Percentiles rank a stretch among this genome's conserved stretches.
phyloP scores from a whole-genome alignment of 2,888 invertebrate genomes.

The Augiades crinisus region DNA sequence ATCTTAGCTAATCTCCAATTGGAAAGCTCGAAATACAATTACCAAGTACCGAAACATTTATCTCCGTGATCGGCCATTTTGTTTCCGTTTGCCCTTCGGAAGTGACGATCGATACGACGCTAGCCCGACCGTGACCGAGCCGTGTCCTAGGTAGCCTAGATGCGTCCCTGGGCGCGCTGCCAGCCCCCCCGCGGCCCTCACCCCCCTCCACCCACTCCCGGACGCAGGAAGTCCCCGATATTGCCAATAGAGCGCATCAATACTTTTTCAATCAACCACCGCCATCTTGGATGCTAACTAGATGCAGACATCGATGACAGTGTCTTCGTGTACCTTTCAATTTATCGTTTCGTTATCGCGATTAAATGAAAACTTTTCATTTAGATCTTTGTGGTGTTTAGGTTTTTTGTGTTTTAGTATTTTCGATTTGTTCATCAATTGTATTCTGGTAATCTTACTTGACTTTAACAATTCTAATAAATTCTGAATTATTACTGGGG shows the following conservation, averaged over 20 bases:
- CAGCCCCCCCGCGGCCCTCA: slow-evolving; percentile 50
- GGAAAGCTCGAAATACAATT: neutral
- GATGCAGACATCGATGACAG: neutral
- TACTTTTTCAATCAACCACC: slow-evolving; percentile 43
- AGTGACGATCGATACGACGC: slow-evolving; percentile 13
- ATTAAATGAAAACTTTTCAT: no score
- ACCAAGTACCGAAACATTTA: neutral
- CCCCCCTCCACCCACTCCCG: slow-evolving; percentile 36
- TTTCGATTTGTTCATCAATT: no score
- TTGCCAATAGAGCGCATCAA: slow-evolving; percentile 47
- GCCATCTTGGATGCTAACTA: slow-evolving; percentile 12
- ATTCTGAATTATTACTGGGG: no score
- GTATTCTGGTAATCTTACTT: no score
- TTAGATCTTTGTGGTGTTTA: no score
- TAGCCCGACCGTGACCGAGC: slow-evolving; percentile 59
- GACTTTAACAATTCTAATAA: no score
- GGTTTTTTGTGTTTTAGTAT: no score
- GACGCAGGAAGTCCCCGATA: slow-evolving; percentile 59
- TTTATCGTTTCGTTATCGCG: neutral
- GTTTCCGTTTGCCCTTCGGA: slow-evolving; percentile 23
- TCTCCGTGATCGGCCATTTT: neutral
- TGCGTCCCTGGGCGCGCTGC: slow-evolving; percentile 68
- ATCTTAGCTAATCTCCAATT: no score
- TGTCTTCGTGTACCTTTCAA: slow-evolving; percentile 1
- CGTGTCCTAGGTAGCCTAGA: slow-evolving; percentile 61